These are phyloP conservation scores for Benthosema pterotum DNA, from an alignment of 2,797 vertebrate species.

Conservation along the genomic window DNA sequence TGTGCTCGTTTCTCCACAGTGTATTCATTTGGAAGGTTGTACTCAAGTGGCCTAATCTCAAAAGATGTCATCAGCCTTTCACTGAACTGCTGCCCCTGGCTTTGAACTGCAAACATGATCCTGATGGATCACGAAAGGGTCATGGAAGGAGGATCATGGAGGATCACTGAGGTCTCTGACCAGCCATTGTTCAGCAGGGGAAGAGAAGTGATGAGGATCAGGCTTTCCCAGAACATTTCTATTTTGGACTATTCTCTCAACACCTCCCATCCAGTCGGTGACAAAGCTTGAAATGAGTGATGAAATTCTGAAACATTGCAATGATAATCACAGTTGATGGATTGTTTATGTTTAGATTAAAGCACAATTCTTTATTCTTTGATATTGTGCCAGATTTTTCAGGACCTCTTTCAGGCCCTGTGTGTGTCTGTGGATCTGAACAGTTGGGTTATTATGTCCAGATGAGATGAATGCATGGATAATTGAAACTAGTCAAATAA, in stretches of 20 bases:
- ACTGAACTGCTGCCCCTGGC: conserved; percentile 37
- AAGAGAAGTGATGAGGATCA: conserved; percentile 47
- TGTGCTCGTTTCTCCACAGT: not conserved
- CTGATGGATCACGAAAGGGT: conserved; percentile 44
- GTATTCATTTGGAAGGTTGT: conserved; percentile 55
- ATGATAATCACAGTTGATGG: conserved; percentile 5
- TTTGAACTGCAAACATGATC: conserved; percentile 58
- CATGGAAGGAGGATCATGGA: conserved; percentile 41
- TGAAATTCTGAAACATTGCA: conserved; percentile 14
- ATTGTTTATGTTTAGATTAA: conserved; percentile 37
- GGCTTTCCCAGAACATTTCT: conserved; percentile 56
- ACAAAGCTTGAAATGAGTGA: conserved; percentile 23
- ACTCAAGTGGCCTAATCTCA: conserved; percentile 67
- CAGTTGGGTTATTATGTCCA: not conserved
- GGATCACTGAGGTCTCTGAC: conserved; percentile 46
- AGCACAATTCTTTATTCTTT: no score
- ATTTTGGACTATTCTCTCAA: conserved; percentile 66
- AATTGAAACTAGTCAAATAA: not conserved
- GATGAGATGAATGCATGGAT: not conserved
- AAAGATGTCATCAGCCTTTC: conserved; percentile 62
- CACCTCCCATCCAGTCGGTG: conserved; percentile 20
- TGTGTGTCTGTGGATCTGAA: conserved; percentile 12
- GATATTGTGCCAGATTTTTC: no score
- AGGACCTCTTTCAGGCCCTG: conserved; percentile 42
- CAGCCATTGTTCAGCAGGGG: conserved; percentile 61